Evolutionary conservation across 2,113 vertebrate species (phyloP), one percentile per base, ranked within the genome.

Genomic region (Grus americana): DNA sequence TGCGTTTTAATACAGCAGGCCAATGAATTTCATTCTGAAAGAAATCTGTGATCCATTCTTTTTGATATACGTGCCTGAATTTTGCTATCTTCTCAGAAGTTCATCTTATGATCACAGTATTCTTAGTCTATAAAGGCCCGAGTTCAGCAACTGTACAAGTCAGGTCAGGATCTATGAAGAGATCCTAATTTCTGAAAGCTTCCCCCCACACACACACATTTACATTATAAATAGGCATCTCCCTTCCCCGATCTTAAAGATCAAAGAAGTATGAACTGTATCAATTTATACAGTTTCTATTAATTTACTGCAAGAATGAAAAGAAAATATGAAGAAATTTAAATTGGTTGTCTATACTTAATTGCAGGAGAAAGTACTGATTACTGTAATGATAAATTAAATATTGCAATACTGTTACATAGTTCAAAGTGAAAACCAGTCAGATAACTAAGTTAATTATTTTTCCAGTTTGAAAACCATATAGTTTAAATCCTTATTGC

Each of bases 141-240:
- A 74, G 85, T 92, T 88, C 44, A 75, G n/a, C 59, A 89, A 11
- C 42, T 75, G 42, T 9, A 22, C 18, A 44, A 59, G 52, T 34
- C 32, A 57, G 19, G 18, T 61, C 21, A 73, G 50, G 19, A 46
- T 65, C 38, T 91, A 21, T 46, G 58, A 80, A 58, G 52, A 88
- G 36, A n/a, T 40, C 22, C 23, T 42, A 27, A 32, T 59, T 88
- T 92, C 38, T 6, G 4, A 83, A 83, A 61, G 13, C 5, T 11
- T 7, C 2, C 0, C 1, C 18, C 8, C 7, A 2, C 44, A 6
- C 15, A 11, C 42, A 15, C 42, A 12, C 3, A 15, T 54, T 73
- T 44, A 20, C 11, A 4, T 36, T 54, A 24, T n/a, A 54, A 79
- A 71, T 59, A 32, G 27, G 15, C 14, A 44, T 5, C 18, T 81